Base-by-base conservation (phyloP, 2,888 invertebrate species). In the Platerodrilus igneus region DNA sequence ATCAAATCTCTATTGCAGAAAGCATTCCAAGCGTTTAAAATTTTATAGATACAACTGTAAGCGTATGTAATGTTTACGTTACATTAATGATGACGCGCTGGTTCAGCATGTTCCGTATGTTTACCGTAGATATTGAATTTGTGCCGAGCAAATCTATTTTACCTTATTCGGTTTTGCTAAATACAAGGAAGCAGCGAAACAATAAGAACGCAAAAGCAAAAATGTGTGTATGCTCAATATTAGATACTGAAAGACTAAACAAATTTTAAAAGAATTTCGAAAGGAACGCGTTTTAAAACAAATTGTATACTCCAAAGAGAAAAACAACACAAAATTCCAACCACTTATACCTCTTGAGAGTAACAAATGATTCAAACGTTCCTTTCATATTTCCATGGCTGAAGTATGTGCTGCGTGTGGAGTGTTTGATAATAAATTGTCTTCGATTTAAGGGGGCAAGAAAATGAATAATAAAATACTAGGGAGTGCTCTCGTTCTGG, bases 321-420 rank as follows among this genome's bases (percentile, higher is more conserved):
- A 45, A 41, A 45, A 41, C 37, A 45, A 41, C 41, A n/a, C n/a
- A 45, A 45, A 45, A 41, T 37, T 41, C 41, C 41, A 45, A 45
- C 45, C 45, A 28, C 30, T 31, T 47, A 49, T 42, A 43, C 41
- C 47, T 41, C 51, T 49, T 47, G 48, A 50, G 48, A 45, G 46
- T 44, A 41, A 41, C 46, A 44, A 46, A 41, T 47, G 48, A 46
- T 42, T 30, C 38, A 38, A 37, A 28, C 45, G 37, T 38, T 37
- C 45, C 43, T 43, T 45, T 42, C 45, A 45, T 41, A 43, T 43
- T 37, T 39, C 37, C 13, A 18, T 47, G 38, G 30, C 32, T 45
- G 47, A 47, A 47, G 45, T 41, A 45, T 47, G 45, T 22, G 41
- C 36, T 23, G 33, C 28, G 44, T 45, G 45, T 39, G 45, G 36